Conservation (phyloP, 2,888 invertebrate species). For the Andrena bucephala region DNA sequence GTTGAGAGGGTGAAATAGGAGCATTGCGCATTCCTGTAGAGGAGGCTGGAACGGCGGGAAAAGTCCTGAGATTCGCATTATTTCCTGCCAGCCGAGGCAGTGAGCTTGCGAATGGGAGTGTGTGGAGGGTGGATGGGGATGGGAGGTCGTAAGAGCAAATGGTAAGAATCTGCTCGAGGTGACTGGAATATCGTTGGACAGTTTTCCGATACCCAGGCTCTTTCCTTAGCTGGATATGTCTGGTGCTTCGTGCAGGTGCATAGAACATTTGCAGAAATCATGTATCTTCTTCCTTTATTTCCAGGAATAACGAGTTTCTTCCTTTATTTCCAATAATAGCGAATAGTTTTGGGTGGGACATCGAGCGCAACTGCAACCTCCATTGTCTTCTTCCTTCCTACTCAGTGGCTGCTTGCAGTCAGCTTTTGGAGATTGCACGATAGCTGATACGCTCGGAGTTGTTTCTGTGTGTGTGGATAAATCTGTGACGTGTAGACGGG, state of each 20-base stretch:
- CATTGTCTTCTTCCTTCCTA: not conserved
- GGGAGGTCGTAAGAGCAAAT: conserved; percentile 51
- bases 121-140: not conserved
- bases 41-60: conserved; percentile 1
- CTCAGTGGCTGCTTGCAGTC: not conserved
- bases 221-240: conserved; percentile 41
- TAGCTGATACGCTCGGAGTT: not conserved
- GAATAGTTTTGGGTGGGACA: not conserved
- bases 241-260: conserved; percentile 14
- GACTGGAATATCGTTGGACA: conserved; percentile 69
- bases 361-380: not conserved
- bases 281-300: too few relatives aligned
- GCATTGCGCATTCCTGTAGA: conserved; percentile 23
- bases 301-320: not conserved
- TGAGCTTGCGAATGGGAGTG: conserved; percentile 40
- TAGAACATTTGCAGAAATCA: not conserved
- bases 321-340: not conserved
- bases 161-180: conserved; percentile 57
- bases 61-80: conserved; percentile 60
- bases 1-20: too few relatives aligned
- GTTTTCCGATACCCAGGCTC: conserved; percentile 65
- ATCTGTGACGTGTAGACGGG: not conserved
- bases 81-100: conserved; percentile 31
- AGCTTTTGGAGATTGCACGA: not conserved
- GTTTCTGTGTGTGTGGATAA: not conserved